phyloP scores from a whole-genome alignment of 2,113 vertebrate species.

The Tetrax tetrax region DNA sequence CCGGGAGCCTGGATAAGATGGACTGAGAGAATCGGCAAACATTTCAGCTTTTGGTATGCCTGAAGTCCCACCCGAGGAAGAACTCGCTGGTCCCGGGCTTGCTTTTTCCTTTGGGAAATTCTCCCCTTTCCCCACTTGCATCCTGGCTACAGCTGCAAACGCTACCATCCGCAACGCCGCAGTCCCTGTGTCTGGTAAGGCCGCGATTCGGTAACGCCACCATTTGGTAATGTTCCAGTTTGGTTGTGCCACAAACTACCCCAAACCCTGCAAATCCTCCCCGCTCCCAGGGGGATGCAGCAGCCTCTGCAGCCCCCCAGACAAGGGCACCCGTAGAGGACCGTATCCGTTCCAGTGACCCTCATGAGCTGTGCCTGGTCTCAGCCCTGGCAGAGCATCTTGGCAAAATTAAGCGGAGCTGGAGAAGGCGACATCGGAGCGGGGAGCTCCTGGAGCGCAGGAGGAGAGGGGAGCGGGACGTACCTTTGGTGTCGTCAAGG shows the following conservation, averaged over 20 bases:
- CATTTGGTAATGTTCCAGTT: rapidly evolving
- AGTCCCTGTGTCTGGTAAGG: rapidly evolving
- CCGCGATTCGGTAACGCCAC: rapidly evolving
- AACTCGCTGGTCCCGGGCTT: not conserved
- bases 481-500: not conserved
- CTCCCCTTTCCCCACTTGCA: not conserved
- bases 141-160: rapidly evolving
- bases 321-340: not conserved
- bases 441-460: rapidly evolving
- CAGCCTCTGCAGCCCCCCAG: not conserved
- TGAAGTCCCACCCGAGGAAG: rapidly evolving
- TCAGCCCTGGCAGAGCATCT: rapidly evolving
- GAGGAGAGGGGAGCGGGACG: not conserved
- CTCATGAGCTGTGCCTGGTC: rapidly evolving
- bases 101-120: not conserved
- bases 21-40: rapidly evolving
- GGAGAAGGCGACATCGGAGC: not conserved
- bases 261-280: not conserved
- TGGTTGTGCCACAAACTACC: not conserved
- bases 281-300: rapidly evolving
- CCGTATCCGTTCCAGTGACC: rapidly evolving
- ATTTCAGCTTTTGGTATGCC: not conserved
- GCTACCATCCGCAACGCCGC: rapidly evolving
- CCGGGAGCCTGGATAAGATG: rapidly evolving
- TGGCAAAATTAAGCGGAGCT: rapidly evolving